A percentile compares a stretch with the other conserved stretches of the same genome.
Conservation (phyloP, 30 jellyfish, hydroid and myxozoan genomes). For the Cassiopea andromeda region DNA sequence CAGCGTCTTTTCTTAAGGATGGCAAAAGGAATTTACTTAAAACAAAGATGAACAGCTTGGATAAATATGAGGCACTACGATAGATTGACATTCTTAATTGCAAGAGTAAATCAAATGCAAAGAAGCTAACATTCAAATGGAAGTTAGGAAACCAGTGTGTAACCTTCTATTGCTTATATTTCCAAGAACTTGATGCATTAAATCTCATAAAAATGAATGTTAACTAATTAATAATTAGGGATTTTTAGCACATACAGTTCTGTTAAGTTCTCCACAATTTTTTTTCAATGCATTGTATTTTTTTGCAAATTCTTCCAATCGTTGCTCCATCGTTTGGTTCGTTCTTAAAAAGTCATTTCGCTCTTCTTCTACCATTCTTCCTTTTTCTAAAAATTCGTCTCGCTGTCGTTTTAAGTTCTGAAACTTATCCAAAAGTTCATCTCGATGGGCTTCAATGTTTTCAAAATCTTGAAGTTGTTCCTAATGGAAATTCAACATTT, state of each 20-base stretch:
- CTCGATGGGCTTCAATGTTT: conserved; percentile 94
- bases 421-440: conserved; percentile 82
- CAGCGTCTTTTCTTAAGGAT: too few species aligned
- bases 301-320: conserved; percentile 77
- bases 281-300: conserved; percentile 58
- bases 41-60: too few species aligned
- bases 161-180: too few species aligned
- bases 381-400: conserved; percentile 90
- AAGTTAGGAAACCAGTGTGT: too few species aligned
- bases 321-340: conserved; percentile 91
- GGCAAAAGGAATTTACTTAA: too few species aligned
- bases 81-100: too few species aligned
- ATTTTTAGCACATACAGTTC: conserved; percentile 66
- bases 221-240: background rate
- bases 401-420: conserved; percentile 78
- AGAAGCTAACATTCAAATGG: too few species aligned
- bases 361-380: conserved; percentile 93
- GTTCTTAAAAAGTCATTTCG: conserved; percentile 87
- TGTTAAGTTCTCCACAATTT: conserved; percentile 72
- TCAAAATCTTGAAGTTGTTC: conserved; percentile 95
- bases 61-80: too few species aligned
- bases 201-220: too few species aligned
- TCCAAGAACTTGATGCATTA: too few species aligned
- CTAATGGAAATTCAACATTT: conserved; percentile 1
- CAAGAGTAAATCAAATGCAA: background rate